phyloP scores from a whole-genome alignment of 2,797 vertebrate genomes.

The Cheirogaleus major region DNA sequence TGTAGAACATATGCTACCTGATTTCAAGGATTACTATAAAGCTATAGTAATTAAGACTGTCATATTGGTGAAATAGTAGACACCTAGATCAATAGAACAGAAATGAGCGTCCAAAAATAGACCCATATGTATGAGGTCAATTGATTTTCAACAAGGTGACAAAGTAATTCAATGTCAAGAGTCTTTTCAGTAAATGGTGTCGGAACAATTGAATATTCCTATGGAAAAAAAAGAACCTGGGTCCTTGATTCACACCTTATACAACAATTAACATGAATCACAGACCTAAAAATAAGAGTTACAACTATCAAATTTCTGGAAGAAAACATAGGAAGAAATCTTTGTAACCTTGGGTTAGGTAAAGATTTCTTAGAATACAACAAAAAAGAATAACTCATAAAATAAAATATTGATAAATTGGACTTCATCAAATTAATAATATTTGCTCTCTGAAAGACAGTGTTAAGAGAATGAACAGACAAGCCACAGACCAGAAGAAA shows the following conservation, averaged over 20 bases:
- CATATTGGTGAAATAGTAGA: not conserved
- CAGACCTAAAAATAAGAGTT: not conserved
- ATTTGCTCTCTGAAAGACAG: not conserved
- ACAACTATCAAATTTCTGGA: not conserved
- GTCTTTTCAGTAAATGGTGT: not conserved
- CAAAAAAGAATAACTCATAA: not conserved
- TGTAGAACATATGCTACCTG: not conserved
- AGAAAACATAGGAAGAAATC: not conserved
- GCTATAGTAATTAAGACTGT: not conserved
- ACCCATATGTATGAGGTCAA: not conserved
- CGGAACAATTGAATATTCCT: not conserved
- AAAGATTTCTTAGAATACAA: not conserved
- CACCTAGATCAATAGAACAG: not conserved
- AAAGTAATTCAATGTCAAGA: conserved; percentile 1
- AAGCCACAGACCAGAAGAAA: not conserved
- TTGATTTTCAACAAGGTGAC: not conserved
- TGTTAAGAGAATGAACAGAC: not conserved
- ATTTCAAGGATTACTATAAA: not conserved
- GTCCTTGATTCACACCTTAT: not conserved
- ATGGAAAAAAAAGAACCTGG: not conserved
- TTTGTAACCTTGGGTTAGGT: not conserved
- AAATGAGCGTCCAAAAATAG: not conserved
- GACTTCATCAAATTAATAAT: not conserved
- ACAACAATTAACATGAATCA: not conserved
- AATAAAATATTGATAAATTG: not conserved